Base-by-base conservation (phyloP, 2,888 invertebrate species). In the Ramazzottius varieornatus region DNA sequence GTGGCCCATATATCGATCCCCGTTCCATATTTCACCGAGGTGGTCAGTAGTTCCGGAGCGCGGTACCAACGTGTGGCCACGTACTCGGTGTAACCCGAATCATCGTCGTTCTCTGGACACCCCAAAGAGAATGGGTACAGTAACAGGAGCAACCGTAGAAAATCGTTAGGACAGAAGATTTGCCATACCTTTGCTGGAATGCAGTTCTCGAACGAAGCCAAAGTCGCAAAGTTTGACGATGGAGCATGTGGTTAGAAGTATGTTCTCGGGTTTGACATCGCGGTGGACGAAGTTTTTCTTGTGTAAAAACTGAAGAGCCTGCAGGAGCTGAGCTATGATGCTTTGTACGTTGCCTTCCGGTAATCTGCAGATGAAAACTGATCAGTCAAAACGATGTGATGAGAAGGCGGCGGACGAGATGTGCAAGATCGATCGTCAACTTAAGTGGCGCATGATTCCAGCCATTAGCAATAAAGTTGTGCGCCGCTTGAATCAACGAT, bases 171-270 rank as follows among this genome's bases (percentile, higher is more conserved):
- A n/a, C n/a, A n/a, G n/a, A n/a, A n/a, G n/a, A n/a, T n/a, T n/a
- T n/a, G n/a, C n/a, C n/a, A n/a, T n/a, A n/a, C n/a, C n/a, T n/a
- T n/a, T n/a, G n/a, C n/a, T n/a, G n/a, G n/a, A n/a, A n/a, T n/a
- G n/a, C n/a, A n/a, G n/a, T n/a, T n/a, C n/a, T n/a, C 89, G 79
- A 0, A 89, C 89, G 73, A 89, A 89, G 1, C 90, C 89, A 70
- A 90, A 85, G 78, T 90, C 89, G 74, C 89, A 89, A n/a, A 90
- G 78, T 77, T 90, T 89, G 46, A 89, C 84, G 1, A 89, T 83
- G 0, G 88, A 88, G 46, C 81, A 77, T 67, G 83, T 83, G 0
- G 86, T 86, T 0, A 90, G 85, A 66, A 89, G 78, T 63, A 90
- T 84, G 74, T 90, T 90, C 74, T 90, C 89, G 1, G 89, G 90